Evolutionary conservation across 2,888 invertebrate genomes (phyloP), one percentile per base, ranked within the genome.

Genomic region (Celastrina argiolus): DNA sequence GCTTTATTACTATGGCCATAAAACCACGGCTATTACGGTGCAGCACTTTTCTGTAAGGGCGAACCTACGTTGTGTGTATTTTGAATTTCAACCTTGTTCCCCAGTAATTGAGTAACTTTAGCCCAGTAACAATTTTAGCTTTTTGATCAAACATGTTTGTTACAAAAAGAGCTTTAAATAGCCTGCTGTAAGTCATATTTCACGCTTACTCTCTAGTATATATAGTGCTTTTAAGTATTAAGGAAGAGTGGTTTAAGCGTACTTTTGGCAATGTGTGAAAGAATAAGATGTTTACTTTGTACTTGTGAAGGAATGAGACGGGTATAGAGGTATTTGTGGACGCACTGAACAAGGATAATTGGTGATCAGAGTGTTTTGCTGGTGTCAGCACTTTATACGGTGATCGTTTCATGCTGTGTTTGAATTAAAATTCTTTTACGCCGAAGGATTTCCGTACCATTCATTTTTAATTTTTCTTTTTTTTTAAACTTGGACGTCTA

Each of bases 341-440:
- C 78, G 78, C 77, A 80, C 79, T 79, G 80, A 84, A 83, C 83
- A 80, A 77, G 80, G 81, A 86, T 91, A 90, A 91, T 91, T 91
- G 90, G 85, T 87, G 88, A 88, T 89, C 87, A 85, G 76, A 80
- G 82, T 87, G 87, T 88, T 89, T 88, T 87, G 88, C 77, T 76
- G 76, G 82, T 85, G 88, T 90, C 90, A 88, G 90, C 91, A 80
- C 78, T 81, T 77, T 75, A 78, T 79, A 82, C 81, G 81, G 83
- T 83, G 81, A 81, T 85, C 77, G 85, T 76, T 78, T 79, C 71
- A 75, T 85, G 90, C 85, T 74, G 56, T 81, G 85, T 85, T 90
- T 79, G 72, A 41, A 65, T 67, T 65, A 22, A 61, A 64, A 68
- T 51, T 65, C 36, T 63, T 26, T 61, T 63, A n/a, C 51, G 63